Percentiles rank a stretch among this genome's conserved stretches.
Evolutionary conservation across 1,140 invertebrate species (phyloP).

Genomic region (Eulimnadia texana): DNA sequence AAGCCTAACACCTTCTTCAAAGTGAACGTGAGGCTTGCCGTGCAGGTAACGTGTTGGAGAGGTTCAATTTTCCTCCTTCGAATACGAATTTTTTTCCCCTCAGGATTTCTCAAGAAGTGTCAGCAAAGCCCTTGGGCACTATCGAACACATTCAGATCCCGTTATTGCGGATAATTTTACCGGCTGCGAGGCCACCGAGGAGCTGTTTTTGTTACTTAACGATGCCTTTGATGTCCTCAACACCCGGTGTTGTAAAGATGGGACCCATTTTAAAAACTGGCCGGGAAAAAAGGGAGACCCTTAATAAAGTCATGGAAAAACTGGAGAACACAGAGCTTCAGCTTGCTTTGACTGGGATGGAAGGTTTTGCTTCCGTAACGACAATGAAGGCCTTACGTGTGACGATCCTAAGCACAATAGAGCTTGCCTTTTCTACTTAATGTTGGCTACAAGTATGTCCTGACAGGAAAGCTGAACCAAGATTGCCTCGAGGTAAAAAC

Average conservation of each 20-base stretch:
- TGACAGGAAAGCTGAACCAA: constrained; percentile 14
- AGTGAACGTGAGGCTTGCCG: no score
- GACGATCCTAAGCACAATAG: constrained; percentile 1
- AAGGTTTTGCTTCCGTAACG: not conserved
- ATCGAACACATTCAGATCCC: not conserved
- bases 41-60: no score
- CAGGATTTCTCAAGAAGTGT: no score
- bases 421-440: not conserved
- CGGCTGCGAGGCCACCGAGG: not conserved
- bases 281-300: not conserved
- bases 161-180: not conserved
- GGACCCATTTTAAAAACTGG: not conserved
- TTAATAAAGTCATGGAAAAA: not conserved
- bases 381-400: constrained; percentile 1
- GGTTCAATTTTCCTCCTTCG: no score
- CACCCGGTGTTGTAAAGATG: not conserved
- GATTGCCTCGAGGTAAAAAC: constrained; percentile 10
- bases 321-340: not conserved
- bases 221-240: constrained; percentile 9
- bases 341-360: not conserved
- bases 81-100: no score
- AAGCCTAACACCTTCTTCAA: no score
- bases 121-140: no score
- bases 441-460: constrained; percentile 8
- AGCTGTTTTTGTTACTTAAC: not conserved